Percentiles rank a stretch among this genome's conserved stretches.
These are phyloP conservation scores for Druon quercuslanigerum DNA, from an alignment of 1,140 invertebrate species.

Conservation along the genomic window DNA sequence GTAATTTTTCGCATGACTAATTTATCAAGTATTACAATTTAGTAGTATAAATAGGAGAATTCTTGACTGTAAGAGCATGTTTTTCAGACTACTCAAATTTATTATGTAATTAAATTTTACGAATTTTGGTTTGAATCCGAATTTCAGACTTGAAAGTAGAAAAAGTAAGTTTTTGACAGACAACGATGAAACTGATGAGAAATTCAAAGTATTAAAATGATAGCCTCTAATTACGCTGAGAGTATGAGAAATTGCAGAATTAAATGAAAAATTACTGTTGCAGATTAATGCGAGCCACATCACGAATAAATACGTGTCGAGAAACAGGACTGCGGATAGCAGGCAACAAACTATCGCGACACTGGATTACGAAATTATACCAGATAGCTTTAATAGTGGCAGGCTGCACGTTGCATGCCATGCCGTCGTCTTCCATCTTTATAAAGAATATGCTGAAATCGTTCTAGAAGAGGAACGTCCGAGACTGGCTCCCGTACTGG, in stretches of 20 bases:
- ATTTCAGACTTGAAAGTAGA: too few relatives aligned
- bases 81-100: too few relatives aligned
- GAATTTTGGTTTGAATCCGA: too few relatives aligned
- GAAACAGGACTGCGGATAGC: constrained; percentile 68
- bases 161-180: too few relatives aligned
- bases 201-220: not conserved
- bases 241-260: not conserved
- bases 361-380: constrained; percentile 77
- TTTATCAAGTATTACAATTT: too few relatives aligned
- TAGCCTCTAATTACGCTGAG: not conserved
- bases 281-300: constrained; percentile 69
- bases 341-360: constrained; percentile 61
- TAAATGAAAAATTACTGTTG: constrained; percentile 38
- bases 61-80: too few relatives aligned
- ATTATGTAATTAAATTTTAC: too few relatives aligned
- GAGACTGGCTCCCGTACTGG: constrained; percentile 80
- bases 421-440: constrained; percentile 79
- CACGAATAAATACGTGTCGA: constrained; percentile 65
- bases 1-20: too few relatives aligned
- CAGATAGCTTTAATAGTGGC: constrained; percentile 78
- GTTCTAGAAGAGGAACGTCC: constrained; percentile 81
- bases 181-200: not conserved
- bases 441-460: constrained; percentile 75
- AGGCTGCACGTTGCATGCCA: constrained; percentile 79
- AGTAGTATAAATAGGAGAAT: too few relatives aligned